A percentile compares a stretch with the other conserved stretches of the same genome.
phyloP scores from a whole-genome alignment of 2,888 invertebrate species.

The Diarsia rubi region DNA sequence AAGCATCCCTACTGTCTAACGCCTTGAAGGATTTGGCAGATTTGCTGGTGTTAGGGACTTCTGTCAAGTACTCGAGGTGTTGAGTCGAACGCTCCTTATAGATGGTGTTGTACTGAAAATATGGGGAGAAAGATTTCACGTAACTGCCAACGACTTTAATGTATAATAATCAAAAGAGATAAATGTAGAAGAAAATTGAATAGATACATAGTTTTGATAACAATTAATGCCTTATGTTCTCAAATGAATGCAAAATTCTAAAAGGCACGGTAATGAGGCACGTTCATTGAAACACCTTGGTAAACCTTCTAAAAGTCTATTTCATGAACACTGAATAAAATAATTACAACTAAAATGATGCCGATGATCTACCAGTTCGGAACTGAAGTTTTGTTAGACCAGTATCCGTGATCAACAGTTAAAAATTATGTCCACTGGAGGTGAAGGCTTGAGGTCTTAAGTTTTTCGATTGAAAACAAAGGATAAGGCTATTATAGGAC shows the following conservation, averaged over 20 bases:
- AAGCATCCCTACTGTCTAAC: slow-evolving; percentile 79
- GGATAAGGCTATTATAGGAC: not conserved
- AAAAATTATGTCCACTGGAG: not conserved
- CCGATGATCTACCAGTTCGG: not conserved
- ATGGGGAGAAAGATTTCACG: not conserved
- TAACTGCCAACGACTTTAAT: not conserved
- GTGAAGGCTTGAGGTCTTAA: not conserved
- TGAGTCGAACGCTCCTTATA: slow-evolving; percentile 81
- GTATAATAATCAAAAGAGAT: not conserved
- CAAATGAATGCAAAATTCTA: not conserved
- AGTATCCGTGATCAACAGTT: not conserved
- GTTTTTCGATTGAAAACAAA: not conserved
- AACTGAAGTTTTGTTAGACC: not conserved
- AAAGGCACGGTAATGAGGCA: not conserved
- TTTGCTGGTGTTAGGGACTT: slow-evolving; percentile 74
- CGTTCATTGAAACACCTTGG: not conserved
- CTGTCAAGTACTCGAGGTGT: slow-evolving; percentile 81
- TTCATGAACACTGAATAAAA: not conserved
- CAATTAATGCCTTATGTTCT: not conserved
- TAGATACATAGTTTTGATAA: not conserved
- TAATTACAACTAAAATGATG: not conserved
- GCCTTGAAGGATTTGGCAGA: slow-evolving; percentile 65
- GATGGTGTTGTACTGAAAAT: slow-evolving; percentile 83
- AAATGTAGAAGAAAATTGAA: not conserved
- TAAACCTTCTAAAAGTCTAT: not conserved